Conservation (phyloP, 2,888 invertebrate species). For the Synanthedon formicaeformis region DNA sequence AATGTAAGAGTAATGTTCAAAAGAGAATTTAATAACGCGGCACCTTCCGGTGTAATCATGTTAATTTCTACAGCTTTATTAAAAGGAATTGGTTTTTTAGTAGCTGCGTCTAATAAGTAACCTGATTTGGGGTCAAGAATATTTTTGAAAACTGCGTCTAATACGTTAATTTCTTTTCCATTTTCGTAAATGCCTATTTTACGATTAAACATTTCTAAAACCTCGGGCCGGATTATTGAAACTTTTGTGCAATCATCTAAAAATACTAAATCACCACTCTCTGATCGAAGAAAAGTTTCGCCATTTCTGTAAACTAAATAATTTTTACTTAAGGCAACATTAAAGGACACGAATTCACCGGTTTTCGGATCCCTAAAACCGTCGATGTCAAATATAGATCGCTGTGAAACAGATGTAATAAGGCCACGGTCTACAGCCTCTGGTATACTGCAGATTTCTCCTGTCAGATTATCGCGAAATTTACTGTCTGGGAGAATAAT, state of each 20-base stretch:
- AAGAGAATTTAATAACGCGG: conserved; percentile 85
- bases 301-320: conserved; percentile 80
- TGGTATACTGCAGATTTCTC: conserved; percentile 79
- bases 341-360: conserved; percentile 86
- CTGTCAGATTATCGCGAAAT: conserved; percentile 81
- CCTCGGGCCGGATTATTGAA: conserved; percentile 85
- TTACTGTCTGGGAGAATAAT: conserved; percentile 81
- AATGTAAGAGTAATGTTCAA: conserved; percentile 89
- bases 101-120: conserved; percentile 81
- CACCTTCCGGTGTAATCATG: conserved; percentile 88
- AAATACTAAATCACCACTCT: conserved; percentile 80
- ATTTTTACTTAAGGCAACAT: conserved; percentile 82
- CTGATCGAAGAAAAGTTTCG: conserved; percentile 79
- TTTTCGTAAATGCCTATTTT: conserved; percentile 85
- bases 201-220: conserved; percentile 85
- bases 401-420: conserved; percentile 87
- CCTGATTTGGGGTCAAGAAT: conserved; percentile 91
- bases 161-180: conserved; percentile 81
- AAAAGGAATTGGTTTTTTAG: conserved; percentile 79
- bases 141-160: conserved; percentile 89
- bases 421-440: conserved; percentile 93
- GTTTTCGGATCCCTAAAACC: conserved; percentile 88
- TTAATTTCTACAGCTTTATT: conserved; percentile 88
- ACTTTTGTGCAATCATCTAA: conserved; percentile 84
- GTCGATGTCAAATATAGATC: conserved; percentile 92